Conservation (phyloP, 2,113 vertebrate species). For the Centropristis striata region DNA sequence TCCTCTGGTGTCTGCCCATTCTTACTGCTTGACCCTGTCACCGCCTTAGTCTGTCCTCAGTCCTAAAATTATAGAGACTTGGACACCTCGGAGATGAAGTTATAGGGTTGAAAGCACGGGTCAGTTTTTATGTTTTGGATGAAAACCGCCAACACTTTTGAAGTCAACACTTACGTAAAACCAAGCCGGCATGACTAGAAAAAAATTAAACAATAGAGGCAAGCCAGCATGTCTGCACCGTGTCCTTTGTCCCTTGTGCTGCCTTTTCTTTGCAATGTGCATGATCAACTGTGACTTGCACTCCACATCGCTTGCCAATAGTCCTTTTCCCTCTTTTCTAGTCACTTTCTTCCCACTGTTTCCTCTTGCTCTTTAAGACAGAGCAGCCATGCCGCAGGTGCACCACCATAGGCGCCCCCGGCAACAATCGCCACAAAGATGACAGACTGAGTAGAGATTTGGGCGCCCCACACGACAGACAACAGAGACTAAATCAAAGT, state of each 20-base stretch:
- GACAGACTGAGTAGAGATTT: slow-evolving; percentile 34
- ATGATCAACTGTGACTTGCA: slow-evolving; percentile 57
- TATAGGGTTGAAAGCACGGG: neutral
- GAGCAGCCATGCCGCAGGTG: slow-evolving; percentile 43
- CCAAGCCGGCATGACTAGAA: slow-evolving; percentile 7
- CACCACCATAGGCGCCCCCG: slow-evolving; percentile 9
- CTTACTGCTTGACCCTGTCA: slow-evolving; percentile 23
- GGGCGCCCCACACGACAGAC: neutral
- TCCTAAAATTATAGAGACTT: slow-evolving; percentile 1
- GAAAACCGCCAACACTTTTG: neutral
- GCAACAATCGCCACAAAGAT: slow-evolving; percentile 38
- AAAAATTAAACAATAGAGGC: slow-evolving; percentile 39
- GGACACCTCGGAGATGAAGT: neutral
- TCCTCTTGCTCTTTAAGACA: slow-evolving; percentile 37
- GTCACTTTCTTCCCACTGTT: slow-evolving; percentile 24
- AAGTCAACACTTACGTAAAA: slow-evolving; percentile 22
- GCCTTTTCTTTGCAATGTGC: slow-evolving; percentile 55
- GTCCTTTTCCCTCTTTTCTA: slow-evolving; percentile 9
- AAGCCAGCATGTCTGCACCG: slow-evolving; percentile 48
- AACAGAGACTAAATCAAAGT: slow-evolving; percentile 55
- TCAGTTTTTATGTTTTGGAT: slow-evolving; percentile 24
- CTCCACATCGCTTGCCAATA: slow-evolving; percentile 27
- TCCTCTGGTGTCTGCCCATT: slow-evolving; percentile 9
- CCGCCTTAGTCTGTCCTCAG: slow-evolving; percentile 4
- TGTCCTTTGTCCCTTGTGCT: slow-evolving; percentile 40